Evolutionary conservation across 1,140 invertebrate genomes (phyloP), one percentile per base, ranked within the genome.

Genomic region (Zaprionus vittiger): DNA sequence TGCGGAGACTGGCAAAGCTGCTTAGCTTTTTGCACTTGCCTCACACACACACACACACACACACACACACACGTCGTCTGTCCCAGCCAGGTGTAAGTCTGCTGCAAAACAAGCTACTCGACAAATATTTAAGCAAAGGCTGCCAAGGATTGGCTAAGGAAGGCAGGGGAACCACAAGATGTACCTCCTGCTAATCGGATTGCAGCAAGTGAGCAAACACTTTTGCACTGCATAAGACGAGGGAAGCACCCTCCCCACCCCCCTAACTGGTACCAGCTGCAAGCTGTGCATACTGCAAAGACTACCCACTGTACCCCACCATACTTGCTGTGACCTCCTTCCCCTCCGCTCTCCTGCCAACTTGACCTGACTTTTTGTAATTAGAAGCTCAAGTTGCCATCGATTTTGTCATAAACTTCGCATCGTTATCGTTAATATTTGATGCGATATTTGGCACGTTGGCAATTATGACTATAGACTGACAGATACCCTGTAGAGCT

Each of bases 71-170:
- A 38, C 14, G 41, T n/a, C 17, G 41, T n/a, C 2, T 7, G 41
- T 9, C 31, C 9, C 31, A 34, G 9, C 31, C 41, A 47, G 41
- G 41, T 47, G 41, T 62, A 56, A 74, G 72, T 69, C 57, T 37
- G 56, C 52, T 79, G 82, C 54, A 87, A 79, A 85, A 87, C 83
- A 86, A 87, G 61, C 26, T 80, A 87, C 83, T 86, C 69, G 80
- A 82, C 72, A 77, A 83, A 80, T 84, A 72, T 79, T 75, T 75
- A 75, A 49, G 41, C 67, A 70, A 75, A 69, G 57, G 72, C 72
- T 69, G 41, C 31, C 28, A 47, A 63, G 56, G n/a, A 44, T 44
- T 9, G 41, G 2, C 9, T 34, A 6, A n/a, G n/a, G n/a, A 4
- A 7, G n/a, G n/a, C 1, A 3, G n/a, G n/a, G n/a, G 2, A 47